Evolutionary conservation across 2,113 vertebrate genomes (phyloP).

Genomic region (Rhegmatorhina hoffmannsi): DNA sequence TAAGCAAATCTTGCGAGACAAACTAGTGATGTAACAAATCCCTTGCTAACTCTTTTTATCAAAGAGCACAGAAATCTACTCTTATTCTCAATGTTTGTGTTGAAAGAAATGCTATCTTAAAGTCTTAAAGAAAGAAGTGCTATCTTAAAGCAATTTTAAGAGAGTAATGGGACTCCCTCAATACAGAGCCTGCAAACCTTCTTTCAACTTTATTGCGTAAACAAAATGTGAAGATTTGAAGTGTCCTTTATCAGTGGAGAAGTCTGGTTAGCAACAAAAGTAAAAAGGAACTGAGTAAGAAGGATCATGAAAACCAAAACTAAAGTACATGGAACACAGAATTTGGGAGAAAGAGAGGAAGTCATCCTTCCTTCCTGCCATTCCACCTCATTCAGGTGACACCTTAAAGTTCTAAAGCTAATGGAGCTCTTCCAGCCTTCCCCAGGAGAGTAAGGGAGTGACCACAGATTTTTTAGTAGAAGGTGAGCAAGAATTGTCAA

Average conservation of each 20-base stretch:
- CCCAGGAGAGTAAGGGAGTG: background rate
- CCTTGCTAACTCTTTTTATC: background rate
- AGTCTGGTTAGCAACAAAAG: background rate
- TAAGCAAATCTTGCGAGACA: background rate
- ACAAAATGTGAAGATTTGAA: background rate
- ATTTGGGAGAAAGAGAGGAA: background rate
- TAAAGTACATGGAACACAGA: background rate
- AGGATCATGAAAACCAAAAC: background rate
- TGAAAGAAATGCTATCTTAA: background rate
- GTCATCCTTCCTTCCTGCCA: background rate
- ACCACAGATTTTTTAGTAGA: background rate
- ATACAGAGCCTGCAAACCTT: background rate
- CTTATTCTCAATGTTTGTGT: background rate
- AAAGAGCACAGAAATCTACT: background rate
- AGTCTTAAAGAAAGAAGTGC: background rate
- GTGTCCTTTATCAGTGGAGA: background rate
- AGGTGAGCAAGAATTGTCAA: background rate
- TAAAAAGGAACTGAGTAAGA: background rate
- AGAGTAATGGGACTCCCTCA: background rate
- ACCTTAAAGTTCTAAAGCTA: background rate
- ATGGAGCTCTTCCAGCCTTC: background rate
- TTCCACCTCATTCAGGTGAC: background rate
- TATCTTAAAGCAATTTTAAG: background rate
- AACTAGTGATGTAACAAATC: background rate
- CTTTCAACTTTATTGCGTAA: background rate